Conservation (phyloP, 2,113 vertebrate species). For the Diphyllodes magnificus region DNA sequence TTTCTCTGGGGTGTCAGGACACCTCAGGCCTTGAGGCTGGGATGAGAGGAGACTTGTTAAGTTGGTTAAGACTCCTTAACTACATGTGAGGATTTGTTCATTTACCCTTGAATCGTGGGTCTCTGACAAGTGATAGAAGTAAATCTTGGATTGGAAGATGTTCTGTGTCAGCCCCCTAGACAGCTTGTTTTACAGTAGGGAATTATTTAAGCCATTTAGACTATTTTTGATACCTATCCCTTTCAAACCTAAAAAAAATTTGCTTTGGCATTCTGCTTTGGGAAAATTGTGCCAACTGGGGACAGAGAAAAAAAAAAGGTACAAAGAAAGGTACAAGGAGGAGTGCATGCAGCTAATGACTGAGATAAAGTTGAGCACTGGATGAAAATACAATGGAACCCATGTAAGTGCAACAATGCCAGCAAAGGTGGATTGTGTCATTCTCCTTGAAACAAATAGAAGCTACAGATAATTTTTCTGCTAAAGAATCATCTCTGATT, state of each 20-base stretch:
- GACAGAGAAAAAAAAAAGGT: not conserved
- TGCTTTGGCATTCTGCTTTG: slow-evolving; percentile 48
- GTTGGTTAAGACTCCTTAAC: slow-evolving; percentile 43
- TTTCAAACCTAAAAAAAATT: slow-evolving; percentile 68
- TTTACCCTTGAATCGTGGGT: slow-evolving; percentile 68
- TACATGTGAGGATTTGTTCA: slow-evolving; percentile 49
- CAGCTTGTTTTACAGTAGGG: slow-evolving; percentile 51
- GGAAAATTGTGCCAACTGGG: slow-evolving; percentile 48
- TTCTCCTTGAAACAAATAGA: slow-evolving; percentile 62
- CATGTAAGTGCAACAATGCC: not conserved
- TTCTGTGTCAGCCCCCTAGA: slow-evolving; percentile 63
- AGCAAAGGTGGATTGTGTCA: slow-evolving; percentile 53
- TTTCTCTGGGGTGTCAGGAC: slow-evolving; percentile 11
- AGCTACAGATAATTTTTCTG: slow-evolving; percentile 68
- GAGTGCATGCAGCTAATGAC: not conserved
- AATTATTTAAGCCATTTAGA: slow-evolving; percentile 71
- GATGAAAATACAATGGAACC: slow-evolving; percentile 32
- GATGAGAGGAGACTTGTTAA: slow-evolving; percentile 36
- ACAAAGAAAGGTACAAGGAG: slow-evolving; percentile 22
- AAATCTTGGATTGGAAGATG: slow-evolving; percentile 67
- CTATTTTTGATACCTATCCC: slow-evolving; percentile 60
- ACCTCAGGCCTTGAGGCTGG: slow-evolving; percentile 28
- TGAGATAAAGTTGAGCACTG: not conserved
- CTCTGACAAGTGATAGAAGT: slow-evolving; percentile 73
- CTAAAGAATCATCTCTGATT: slow-evolving; percentile 74